Evolutionary conservation across 2,113 vertebrate genomes (phyloP).

Genomic region (Plotosus lineatus): DNA sequence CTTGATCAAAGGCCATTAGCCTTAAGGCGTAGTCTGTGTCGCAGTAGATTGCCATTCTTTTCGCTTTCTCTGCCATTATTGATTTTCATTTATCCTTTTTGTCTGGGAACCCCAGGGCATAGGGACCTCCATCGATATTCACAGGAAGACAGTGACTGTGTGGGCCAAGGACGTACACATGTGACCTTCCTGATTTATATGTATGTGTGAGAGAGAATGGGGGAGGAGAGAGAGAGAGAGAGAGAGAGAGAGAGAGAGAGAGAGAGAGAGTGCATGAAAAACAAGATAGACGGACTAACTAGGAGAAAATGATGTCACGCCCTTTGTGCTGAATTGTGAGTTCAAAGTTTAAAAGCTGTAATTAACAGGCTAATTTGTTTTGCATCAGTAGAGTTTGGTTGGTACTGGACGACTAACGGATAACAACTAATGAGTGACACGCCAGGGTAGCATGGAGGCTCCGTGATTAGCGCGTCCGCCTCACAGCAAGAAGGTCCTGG

Average conservation of each 20-base stretch:
- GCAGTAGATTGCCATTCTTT: conserved; percentile 32
- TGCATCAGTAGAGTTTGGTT: not conserved
- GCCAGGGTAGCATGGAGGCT: too few relatives aligned
- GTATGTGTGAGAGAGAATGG: not conserved
- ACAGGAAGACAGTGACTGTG: conserved; percentile 18
- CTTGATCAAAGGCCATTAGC: conserved; percentile 16
- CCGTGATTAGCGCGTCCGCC: too few relatives aligned
- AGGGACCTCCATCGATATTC: conserved; percentile 32
- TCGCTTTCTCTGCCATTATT: conserved; percentile 31
- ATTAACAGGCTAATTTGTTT: not conserved
- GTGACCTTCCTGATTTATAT: not conserved
- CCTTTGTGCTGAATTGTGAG: not conserved
- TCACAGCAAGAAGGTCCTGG: too few relatives aligned
- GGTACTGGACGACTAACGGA: not conserved
- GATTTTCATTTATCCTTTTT: conserved; percentile 44
- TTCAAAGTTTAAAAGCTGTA: not conserved
- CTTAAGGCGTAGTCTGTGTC: conserved; percentile 14
- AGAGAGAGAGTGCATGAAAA: not conserved
- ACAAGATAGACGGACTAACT: not conserved
- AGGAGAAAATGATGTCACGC: not conserved
- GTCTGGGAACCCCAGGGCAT: conserved; percentile 8
- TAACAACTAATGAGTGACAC: not conserved
- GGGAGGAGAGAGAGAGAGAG: not conserved
- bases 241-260: not conserved
- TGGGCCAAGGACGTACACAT: conserved; percentile 1